Conservation (phyloP, 2,888 invertebrate species). For the Spisula subtruncata region DNA sequence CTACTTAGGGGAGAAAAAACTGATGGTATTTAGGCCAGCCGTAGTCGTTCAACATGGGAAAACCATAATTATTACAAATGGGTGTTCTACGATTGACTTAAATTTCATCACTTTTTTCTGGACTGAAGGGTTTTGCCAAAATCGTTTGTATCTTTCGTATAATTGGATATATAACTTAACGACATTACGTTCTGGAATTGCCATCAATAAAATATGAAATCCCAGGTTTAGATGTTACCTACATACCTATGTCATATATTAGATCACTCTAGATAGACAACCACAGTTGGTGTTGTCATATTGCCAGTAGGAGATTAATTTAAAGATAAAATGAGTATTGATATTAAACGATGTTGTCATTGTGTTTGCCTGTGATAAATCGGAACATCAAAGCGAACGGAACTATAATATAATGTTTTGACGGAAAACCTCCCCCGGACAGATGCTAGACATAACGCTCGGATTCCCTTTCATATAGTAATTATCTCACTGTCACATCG, state of each 20-base stretch:
- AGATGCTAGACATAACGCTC: no score
- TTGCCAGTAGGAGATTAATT: background rate
- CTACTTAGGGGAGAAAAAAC: no score
- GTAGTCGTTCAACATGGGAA: background rate
- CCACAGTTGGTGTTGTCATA: background rate
- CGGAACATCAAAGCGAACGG: background rate
- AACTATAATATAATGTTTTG: no score
- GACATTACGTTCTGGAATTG: background rate
- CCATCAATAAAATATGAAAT: background rate
- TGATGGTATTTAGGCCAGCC: no score
- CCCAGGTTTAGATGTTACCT: background rate
- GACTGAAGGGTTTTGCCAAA: background rate
- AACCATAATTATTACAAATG: background rate
- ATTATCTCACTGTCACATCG: no score
- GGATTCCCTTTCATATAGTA: no score
- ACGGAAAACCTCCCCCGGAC: no score
- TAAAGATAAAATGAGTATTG: background rate
- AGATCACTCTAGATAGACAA: background rate
- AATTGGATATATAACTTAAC: background rate
- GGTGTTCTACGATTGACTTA: background rate
- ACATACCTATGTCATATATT: conserved; percentile 13
- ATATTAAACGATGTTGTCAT: background rate
- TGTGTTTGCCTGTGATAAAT: background rate
- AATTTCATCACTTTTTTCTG: background rate
- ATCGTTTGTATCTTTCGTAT: background rate